These are phyloP conservation scores for Synaphobranchus kaupii DNA, from an alignment of 2,797 vertebrate genomes.

Conservation along the genomic window DNA sequence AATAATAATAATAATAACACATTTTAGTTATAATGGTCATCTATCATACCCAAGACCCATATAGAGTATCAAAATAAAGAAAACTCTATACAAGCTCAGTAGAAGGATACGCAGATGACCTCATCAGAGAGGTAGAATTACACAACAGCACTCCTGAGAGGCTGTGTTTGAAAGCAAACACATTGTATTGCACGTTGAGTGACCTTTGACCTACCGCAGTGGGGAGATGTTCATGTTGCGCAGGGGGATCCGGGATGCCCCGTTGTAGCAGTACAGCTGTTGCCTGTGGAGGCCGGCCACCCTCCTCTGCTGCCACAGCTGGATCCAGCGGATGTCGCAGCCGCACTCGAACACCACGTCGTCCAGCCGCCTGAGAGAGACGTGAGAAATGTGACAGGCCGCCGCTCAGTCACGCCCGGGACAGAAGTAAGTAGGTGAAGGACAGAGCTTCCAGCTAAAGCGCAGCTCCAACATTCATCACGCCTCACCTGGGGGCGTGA, in stretches of 20 bases:
- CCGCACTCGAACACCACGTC: constrained; percentile 90
- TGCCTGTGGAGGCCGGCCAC: constrained; percentile 86
- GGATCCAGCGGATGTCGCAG: constrained; percentile 95
- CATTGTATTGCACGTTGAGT: not conserved
- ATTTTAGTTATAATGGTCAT: no score
- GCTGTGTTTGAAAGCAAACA: not conserved
- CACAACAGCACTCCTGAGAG: not conserved
- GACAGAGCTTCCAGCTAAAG: constrained; percentile 23
- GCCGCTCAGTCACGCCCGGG: not conserved
- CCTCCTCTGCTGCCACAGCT: constrained; percentile 92
- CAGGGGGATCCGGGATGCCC: constrained; percentile 73
- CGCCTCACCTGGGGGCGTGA: constrained; percentile 28
- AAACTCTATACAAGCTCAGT: not conserved
- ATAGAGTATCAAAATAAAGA: not conserved
- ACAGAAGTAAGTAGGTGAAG: constrained; percentile 39
- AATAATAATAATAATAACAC: no score
- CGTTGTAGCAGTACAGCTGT: constrained; percentile 78
- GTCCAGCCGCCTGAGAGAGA: constrained; percentile 78
- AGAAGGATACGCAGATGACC: not conserved
- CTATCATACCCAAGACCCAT: not conserved
- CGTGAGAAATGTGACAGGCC: not conserved
- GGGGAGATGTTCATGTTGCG: constrained; percentile 88
- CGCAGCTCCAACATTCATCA: constrained; percentile 39
- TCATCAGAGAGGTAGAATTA: not conserved
- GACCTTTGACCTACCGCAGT: constrained; percentile 76